Percentiles rank a stretch among this genome's conserved stretches.
These are phyloP conservation scores for Cabera pusaria DNA, from an alignment of 2,888 invertebrate species.

Conservation along the genomic window DNA sequence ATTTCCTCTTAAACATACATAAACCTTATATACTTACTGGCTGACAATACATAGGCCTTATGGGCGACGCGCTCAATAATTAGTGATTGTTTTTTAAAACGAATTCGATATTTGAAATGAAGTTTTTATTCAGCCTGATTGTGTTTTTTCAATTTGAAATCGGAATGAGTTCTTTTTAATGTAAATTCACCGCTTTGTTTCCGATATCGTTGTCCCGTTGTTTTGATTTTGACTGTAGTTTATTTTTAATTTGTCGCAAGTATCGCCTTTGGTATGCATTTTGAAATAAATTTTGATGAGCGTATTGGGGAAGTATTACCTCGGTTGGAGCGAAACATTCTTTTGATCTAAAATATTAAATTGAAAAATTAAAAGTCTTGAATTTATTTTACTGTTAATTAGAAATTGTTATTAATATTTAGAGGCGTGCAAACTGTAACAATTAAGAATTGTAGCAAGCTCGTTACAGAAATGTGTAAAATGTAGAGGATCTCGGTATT, in stretches of 20 bases:
- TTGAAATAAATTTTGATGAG: not conserved
- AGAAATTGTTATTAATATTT: too few relatives aligned
- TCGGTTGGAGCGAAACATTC: too few relatives aligned
- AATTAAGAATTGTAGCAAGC: too few relatives aligned
- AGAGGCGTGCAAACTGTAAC: too few relatives aligned
- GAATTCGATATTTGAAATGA: constrained; percentile 75
- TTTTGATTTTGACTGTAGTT: constrained; percentile 12
- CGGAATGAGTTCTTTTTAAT: constrained; percentile 30
- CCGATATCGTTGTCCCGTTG: constrained; percentile 8
- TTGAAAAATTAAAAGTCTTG: too few relatives aligned
- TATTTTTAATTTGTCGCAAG: constrained; percentile 4
- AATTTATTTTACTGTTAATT: too few relatives aligned
- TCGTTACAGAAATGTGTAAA: too few relatives aligned
- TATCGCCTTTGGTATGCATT: constrained; percentile 1
- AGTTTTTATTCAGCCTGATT: constrained; percentile 60
- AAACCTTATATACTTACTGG: constrained; percentile 35
- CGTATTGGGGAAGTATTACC: too few relatives aligned
- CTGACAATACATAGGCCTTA: constrained; percentile 54
- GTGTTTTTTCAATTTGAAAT: constrained; percentile 31
- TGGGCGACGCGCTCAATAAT: constrained; percentile 64
- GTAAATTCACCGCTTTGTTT: constrained; percentile 23
- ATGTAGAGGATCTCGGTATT: too few relatives aligned
- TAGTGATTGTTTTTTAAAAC: constrained; percentile 78
- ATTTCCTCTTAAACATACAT: constrained; percentile 31
- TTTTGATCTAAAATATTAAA: too few relatives aligned